phyloP scores from a whole-genome alignment of 2,113 vertebrate species.

The Notothenia coriiceps region DNA sequence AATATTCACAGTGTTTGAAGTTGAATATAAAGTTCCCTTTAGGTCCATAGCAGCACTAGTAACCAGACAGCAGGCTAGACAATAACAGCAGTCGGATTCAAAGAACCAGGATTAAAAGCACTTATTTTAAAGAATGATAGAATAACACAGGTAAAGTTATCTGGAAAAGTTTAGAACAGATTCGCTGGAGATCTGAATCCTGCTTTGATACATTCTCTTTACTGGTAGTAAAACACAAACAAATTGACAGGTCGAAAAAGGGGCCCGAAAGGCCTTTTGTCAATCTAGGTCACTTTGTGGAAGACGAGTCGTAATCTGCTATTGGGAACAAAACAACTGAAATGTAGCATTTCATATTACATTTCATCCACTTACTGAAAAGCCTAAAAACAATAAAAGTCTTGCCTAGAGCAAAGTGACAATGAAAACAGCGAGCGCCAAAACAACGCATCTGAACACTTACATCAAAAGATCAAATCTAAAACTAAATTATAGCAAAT shows the following conservation, averaged over 20 bases:
- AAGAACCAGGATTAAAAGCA: slow-evolving; percentile 19
- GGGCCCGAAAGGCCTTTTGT: not conserved
- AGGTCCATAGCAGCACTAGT: slow-evolving; percentile 70
- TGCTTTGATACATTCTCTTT: slow-evolving; percentile 27
- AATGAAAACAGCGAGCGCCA: slow-evolving; percentile 17
- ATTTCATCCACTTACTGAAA: slow-evolving; percentile 26
- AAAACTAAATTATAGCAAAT: slow-evolving; percentile 43
- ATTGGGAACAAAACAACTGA: slow-evolving; percentile 30
- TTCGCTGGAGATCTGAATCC: slow-evolving; percentile 20
- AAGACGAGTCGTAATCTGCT: slow-evolving; percentile 20
- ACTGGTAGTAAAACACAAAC: slow-evolving; percentile 18
- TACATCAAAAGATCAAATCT: slow-evolving; percentile 39
- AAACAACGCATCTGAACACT: slow-evolving; percentile 9
- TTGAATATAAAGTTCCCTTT: slow-evolving; percentile 41
- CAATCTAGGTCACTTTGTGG: not conserved
- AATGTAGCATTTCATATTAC: slow-evolving; percentile 41
- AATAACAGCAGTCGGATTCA: slow-evolving; percentile 9
- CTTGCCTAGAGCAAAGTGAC: slow-evolving; percentile 56
- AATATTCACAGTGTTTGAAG: slow-evolving; percentile 18
- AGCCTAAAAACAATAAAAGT: slow-evolving; percentile 12
- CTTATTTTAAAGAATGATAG: not conserved
- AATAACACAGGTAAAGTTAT: not conserved
- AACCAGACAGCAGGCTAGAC: slow-evolving; percentile 23
- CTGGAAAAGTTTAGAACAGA: too few relatives aligned
- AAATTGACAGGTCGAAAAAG: not conserved